Base-by-base conservation (phyloP, 2,797 vertebrate species). In the Capromys pilorides region DNA sequence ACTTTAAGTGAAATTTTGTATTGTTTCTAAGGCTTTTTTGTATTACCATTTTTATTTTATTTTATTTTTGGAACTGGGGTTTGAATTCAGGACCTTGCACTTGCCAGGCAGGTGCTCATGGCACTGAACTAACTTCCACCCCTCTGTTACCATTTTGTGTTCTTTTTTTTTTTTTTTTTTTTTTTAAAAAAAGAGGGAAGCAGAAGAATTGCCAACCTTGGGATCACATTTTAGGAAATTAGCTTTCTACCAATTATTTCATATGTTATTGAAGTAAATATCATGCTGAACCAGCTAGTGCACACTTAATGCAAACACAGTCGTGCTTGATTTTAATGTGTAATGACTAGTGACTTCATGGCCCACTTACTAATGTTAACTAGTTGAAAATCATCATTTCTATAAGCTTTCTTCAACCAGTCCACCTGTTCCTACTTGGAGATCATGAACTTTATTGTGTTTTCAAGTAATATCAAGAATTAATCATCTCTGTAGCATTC, bases 301-400 rank as follows among this genome's bases (percentile, higher is more conserved):
- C 2, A 26, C 18, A 54, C 0, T 7, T 12, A 3, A 18, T 28
- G 77, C 16, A 66, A 64, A 51, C 24, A 57, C 6, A 75, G 21
- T 79, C 11, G 19, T 91, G 54, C 19, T 49, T 77, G 26, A 2
- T 83, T 19, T 84, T 61, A 41, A 7, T 14, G 5, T 86, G 5
- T 89, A 66, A 26, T 36, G 8, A 10, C 67, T 28, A 90, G 45
- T 83, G 49, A 79, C 59, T 89, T 86, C 22, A 75, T 93, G 73
- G 6, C 22, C 22, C 31, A 81, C 21, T 79, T 18, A 26, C 39
- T 57, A 67, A 91, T 59, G 49, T 75, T 69, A 5, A 61, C 57
- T 5, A 83, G 80, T 89, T 86, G n/a, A 94, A 95, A 86, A 75
- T 57, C 14, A 49, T 12, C 54, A 57, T 57, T 77, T 89, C 64